Evolutionary conservation across 2,797 vertebrate genomes (phyloP), one percentile per base, ranked within the genome.

Genomic region (Euphonia xanthogaster): DNA sequence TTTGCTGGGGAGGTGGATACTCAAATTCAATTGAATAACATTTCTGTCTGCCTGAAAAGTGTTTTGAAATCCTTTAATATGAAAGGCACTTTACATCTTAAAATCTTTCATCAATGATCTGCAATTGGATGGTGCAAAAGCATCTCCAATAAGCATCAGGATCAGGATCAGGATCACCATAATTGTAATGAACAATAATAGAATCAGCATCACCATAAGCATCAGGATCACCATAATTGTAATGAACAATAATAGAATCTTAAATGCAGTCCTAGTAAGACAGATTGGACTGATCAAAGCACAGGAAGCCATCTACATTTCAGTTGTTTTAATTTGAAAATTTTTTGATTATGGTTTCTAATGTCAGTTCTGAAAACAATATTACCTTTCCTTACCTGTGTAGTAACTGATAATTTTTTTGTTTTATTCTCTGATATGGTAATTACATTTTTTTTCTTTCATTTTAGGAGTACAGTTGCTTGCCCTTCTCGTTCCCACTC

Each of bases 401-500:
- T 77, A 65, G 10, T 72, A 81, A 51, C 24, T 76, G 62, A 27
- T 78, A 45, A 16, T n/a, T 55, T 51, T 73, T 77, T 66, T 86
- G 21, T 72, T 95, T 88, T n/a, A 2, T 62, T 92, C 37, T 47
- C 48, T 80, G 47, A 79, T 82, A 39, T 0, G 3, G 12, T 57
- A 61, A 28, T 73, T 73, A 23, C 39, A 1, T 35, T 37, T 78
- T 44, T 70, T 47, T 77, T 17, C 13, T 92, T 87, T 84, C 17
- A 17, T 57, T 78, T 62, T 74, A 99, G 99, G 99, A 85, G 98
- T 99, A 58, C 99, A 99, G 97, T 95, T 99, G 92, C 98, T 99
- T 90, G 99, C 99, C 93, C 99, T 99, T 70, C 98, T 99, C 3
- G 99, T 99, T 68, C 99, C 99, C 23, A 99, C 99, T 18, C 98